These are phyloP conservation scores for Scomberomorus guttatus DNA, from an alignment of 2,797 vertebrate species.

Conservation along the genomic window DNA sequence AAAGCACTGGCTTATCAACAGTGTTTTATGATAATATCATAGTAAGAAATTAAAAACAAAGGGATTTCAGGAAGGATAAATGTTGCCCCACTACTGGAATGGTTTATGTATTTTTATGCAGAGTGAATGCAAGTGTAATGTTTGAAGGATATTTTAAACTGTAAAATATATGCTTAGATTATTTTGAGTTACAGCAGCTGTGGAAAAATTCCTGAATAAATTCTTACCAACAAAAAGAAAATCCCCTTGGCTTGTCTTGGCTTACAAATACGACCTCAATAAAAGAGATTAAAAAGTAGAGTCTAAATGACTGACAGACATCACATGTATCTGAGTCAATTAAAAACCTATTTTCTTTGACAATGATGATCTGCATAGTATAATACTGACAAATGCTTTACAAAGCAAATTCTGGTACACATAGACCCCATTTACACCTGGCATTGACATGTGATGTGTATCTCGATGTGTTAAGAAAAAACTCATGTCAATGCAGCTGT, in stretches of 20 bases:
- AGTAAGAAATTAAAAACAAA: constrained; percentile 1
- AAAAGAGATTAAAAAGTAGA: neutral
- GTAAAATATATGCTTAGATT: neutral
- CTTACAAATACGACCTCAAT: neutral
- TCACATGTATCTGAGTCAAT: neutral
- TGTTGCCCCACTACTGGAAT: neutral
- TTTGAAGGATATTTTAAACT: neutral
- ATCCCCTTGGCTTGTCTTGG: neutral
- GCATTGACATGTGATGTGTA: neutral
- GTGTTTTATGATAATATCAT: neutral
- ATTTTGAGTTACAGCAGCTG: neutral
- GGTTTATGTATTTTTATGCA: neutral
- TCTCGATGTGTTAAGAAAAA: neutral
- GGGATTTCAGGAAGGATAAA: constrained; percentile 1
- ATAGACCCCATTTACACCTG: no score
- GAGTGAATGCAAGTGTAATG: neutral
- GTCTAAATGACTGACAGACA: neutral
- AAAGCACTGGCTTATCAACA: neutral
- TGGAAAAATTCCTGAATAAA: neutral
- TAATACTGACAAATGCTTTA: neutral
- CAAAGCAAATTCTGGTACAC: neutral
- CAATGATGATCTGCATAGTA: neutral
- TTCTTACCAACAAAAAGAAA: neutral
- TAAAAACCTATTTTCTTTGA: neutral
- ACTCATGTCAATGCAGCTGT: neutral